A percentile compares a stretch with the other conserved stretches of the same genome.
Evolutionary conservation across 1,140 invertebrate genomes (phyloP).

Genomic region (Rhizoglyphus robini): DNA sequence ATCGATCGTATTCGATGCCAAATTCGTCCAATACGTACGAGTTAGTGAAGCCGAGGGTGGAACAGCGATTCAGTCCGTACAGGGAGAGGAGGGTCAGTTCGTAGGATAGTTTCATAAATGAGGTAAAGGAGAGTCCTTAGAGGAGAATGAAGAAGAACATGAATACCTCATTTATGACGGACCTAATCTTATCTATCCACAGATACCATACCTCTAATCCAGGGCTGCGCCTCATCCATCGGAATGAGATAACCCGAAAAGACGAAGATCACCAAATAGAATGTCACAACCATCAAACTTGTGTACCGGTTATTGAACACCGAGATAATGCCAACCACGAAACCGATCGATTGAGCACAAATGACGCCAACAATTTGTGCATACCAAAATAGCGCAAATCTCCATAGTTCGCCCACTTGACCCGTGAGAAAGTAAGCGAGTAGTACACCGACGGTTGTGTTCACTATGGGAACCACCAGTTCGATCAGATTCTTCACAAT

Average conservation of each 20-base stretch:
- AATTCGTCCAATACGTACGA: not conserved
- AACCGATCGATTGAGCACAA: not conserved
- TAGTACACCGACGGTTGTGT: not conserved
- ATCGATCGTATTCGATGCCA: not conserved
- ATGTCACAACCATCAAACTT: not conserved
- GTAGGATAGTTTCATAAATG: conserved; percentile 1
- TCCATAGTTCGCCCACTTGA: not conserved
- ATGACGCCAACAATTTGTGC: not conserved
- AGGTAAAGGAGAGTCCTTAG: not conserved
- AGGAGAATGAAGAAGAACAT: not conserved
- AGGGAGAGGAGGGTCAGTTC: not conserved
- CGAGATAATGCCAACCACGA: not conserved
- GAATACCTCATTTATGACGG: not conserved
- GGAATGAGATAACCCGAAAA: conserved; percentile 12
- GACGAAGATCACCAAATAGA: not conserved
- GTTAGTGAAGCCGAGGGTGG: no score
- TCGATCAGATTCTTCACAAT: not conserved
- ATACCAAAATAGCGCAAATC: not conserved
- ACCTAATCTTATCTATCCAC: no score
- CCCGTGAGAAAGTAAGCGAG: not conserved
- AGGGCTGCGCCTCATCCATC: not conserved
- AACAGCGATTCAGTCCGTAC: not conserved
- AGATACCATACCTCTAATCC: not conserved
- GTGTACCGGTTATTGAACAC: not conserved
- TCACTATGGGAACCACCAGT: not conserved